Base-by-base conservation (phyloP, 2,888 invertebrate genomes). In the Busseola fusca region DNA sequence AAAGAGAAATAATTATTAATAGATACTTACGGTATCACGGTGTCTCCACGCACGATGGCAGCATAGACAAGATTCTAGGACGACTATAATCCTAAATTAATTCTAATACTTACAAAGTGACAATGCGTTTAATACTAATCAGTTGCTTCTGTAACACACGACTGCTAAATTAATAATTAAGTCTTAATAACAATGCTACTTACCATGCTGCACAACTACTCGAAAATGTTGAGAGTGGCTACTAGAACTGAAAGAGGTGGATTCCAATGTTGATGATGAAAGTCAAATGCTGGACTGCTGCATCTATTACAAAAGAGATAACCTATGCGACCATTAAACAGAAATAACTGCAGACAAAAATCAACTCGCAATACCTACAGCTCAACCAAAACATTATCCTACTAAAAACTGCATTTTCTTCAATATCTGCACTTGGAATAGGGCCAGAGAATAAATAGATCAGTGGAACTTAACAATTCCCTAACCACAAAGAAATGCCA, bases 101-200 rank as follows among this genome's bases (percentile, higher is more conserved):
- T 27, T 73, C 69, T 66, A 78, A 69, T 84, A 84, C 85, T 80
- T 84, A 84, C 83, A 27, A 42, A 72, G 65, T 72, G 74, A 70
- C 72, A 64, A 73, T 40, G 12, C 16, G 12, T 60, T 27, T 40
- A 62, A 56, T 62, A 48, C 71, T 80, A 70, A 72, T 80, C 73
- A 75, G 73, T 68, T 75, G 69, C 69, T 65, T 64, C 64, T 48
- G 14, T 45, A 79, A 34, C 27, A 63, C 42, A 73, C 48, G 30
- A 64, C 80, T 80, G 48, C 62, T 75, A 74, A 64, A 69, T 64
- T 76, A 77, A 69, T 72, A 57, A 76, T 67, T 64, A 68, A 66
- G 50, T 62, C 42, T 70, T 71, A 74, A 1, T 70, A 63, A 59
- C n/a, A 50, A 71, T 54, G 30, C 56, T 78, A 80, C 85, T 83